Percentiles rank a stretch among this genome's conserved stretches.
Conservation (phyloP, 2,888 invertebrate genomes). For the Argyresthia goedartella region DNA sequence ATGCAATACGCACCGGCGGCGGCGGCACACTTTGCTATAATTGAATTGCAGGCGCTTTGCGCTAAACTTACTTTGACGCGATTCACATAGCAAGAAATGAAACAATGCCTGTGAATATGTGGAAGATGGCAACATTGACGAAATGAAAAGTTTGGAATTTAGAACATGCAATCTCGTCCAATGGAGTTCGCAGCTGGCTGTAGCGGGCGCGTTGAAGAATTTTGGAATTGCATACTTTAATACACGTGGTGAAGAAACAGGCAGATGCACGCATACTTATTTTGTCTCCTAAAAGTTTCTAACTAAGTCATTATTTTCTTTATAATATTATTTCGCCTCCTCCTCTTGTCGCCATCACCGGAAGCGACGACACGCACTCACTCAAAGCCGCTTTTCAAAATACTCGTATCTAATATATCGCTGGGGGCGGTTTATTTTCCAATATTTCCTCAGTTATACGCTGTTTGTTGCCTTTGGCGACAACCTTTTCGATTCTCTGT, state of each 20-base stretch:
- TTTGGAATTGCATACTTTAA: no score
- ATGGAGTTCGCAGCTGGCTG: no score
- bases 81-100: slow-evolving; percentile 2
- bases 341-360: neutral
- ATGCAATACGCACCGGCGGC: slow-evolving; percentile 52
- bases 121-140: no score
- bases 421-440: slow-evolving; percentile 12
- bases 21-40: slow-evolving; percentile 55
- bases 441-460: slow-evolving; percentile 9
- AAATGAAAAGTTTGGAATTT: no score
- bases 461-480: slow-evolving; percentile 8
- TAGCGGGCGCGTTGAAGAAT: no score
- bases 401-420: slow-evolving; percentile 12
- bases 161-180: no score
- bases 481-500: slow-evolving; percentile 12
- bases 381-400: slow-evolving; percentile 10
- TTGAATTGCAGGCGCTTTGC: slow-evolving; percentile 56
- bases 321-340: no score
- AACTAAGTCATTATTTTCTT: no score
- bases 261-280: no score
- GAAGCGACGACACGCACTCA: neutral
- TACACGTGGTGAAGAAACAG: no score
- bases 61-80: slow-evolving; percentile 40
- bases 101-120: slow-evolving; percentile 19
- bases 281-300: no score